Percentiles rank a stretch among this genome's conserved stretches.
Conservation (phyloP, 2,888 invertebrate species). For the Cybosia mesomella region DNA sequence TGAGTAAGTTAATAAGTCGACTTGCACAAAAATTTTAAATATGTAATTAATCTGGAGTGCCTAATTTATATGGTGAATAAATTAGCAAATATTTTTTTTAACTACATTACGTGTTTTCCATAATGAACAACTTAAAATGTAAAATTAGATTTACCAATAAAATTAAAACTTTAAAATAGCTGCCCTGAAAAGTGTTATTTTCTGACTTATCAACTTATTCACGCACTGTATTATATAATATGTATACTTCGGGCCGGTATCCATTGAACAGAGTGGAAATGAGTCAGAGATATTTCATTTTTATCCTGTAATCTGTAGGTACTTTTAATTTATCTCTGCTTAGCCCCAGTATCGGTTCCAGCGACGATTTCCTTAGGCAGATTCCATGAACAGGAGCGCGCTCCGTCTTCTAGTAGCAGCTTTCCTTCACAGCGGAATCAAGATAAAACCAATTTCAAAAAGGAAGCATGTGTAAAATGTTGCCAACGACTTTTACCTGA, state of each 20-base stretch:
- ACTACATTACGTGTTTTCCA: too few relatives aligned
- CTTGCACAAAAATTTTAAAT: too few relatives aligned
- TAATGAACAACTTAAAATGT: not conserved
- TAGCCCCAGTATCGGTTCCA: not conserved
- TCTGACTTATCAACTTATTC: not conserved
- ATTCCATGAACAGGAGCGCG: not conserved
- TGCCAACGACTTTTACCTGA: constrained; percentile 3
- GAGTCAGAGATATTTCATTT: not conserved
- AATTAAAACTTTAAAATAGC: not conserved
- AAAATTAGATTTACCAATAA: not conserved
- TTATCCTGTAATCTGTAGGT: not conserved
- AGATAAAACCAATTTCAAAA: not conserved
- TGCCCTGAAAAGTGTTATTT: too few relatives aligned
- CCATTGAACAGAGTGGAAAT: constrained; percentile 2
- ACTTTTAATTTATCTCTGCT: constrained; percentile 1
- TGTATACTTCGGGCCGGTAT: constrained; percentile 20
- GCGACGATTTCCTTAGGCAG: not conserved
- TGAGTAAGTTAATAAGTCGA: not conserved
- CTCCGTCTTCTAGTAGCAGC: not conserved
- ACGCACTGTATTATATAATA: constrained; percentile 2
- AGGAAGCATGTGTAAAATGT: constrained; percentile 2
- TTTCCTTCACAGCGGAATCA: not conserved
- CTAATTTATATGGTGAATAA: too few relatives aligned
- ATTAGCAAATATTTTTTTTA: too few relatives aligned
- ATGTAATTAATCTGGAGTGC: too few relatives aligned